Evolutionary conservation across 2,797 vertebrate genomes (phyloP), one percentile per base, ranked within the genome.

Genomic region (Smutsia gigantea): DNA sequence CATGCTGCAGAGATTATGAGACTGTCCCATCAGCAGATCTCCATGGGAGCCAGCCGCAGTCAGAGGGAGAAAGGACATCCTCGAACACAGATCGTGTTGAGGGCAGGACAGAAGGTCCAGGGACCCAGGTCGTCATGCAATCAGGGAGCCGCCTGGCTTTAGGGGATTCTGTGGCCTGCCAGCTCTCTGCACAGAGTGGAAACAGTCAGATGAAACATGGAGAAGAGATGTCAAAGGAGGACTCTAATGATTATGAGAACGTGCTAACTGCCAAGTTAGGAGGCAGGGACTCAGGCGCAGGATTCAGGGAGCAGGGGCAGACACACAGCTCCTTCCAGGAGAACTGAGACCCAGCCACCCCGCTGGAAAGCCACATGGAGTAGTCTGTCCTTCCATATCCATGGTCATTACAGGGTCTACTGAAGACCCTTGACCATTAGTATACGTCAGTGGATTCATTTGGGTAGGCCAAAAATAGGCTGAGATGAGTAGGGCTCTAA

Each of bases 1-100:
- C 66, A 31, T 3, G 57, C 61, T 17, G 11, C 66, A 37, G 88
- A 68, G 97, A 97, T 71, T 97, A 97, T 88, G 96, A 93, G 95
- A 97, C 97, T 79, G 66, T 97, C 15, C 79, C 86, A 2, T 21
- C 82, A 9, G 61, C 74, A 51, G 51, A 61, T 61, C 29, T 66
- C 51, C 55, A 12, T 2, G 55, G 42, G 71, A 87, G 25, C n/a
- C 87, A 88, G 71, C 71, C 68, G n/a, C 87, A 71, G 66, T 12
- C 7, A 9, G 57, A 27, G 53, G 81, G 79, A 81, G 61, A 66
- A 25, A 51, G 14, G 63, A 84, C 72, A 9, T 25, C 71, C 64
- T 85, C 91, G 64, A 74, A 55, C 53, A 53, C 31, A 53, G 77
- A 53, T n/a, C 19, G 0, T 5, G 4, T 17, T 0, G 78, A 81